A percentile compares a stretch with the other conserved stretches of the same genome.
These are phyloP conservation scores for Mirza zaza DNA, from an alignment of 2,113 vertebrate species.

Conservation along the genomic window DNA sequence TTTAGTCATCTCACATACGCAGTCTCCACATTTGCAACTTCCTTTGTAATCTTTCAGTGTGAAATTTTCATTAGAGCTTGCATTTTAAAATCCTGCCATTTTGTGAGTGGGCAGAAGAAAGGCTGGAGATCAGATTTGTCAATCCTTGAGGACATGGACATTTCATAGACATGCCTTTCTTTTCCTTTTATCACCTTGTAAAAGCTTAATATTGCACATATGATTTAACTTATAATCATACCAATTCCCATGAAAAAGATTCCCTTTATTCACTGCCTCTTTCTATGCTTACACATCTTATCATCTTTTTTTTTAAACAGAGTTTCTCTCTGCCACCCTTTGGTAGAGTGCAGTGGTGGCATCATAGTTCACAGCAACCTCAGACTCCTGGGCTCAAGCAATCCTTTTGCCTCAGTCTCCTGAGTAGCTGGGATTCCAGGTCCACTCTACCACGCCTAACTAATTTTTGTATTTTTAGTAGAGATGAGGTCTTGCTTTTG, in stretches of 20 bases:
- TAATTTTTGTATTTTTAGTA: too few species aligned
- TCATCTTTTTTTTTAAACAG: neutral
- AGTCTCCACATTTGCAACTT: neutral
- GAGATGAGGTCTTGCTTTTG: too few species aligned
- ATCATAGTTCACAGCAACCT: too few species aligned
- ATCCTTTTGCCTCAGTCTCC: too few species aligned
- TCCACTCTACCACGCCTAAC: too few species aligned
- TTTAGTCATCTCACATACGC: neutral
- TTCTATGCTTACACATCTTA: neutral
- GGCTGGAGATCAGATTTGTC: too few species aligned
- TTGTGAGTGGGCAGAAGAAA: neutral
- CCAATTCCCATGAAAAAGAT: neutral
- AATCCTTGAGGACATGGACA: neutral
- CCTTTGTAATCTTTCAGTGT: neutral
- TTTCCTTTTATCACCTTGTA: slow-evolving; percentile 27
- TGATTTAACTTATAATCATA: neutral
- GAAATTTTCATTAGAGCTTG: neutral
- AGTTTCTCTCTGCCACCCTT: too few species aligned
- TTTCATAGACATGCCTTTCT: neutral
- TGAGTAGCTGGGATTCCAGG: too few species aligned
- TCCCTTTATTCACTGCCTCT: neutral
- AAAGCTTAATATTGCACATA: neutral
- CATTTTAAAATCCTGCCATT: neutral
- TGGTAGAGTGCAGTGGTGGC: too few species aligned
- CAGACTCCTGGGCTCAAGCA: too few species aligned